These are phyloP conservation scores for Festucalex cinctus DNA, from an alignment of 2,113 vertebrate species.

Conservation along the genomic window DNA sequence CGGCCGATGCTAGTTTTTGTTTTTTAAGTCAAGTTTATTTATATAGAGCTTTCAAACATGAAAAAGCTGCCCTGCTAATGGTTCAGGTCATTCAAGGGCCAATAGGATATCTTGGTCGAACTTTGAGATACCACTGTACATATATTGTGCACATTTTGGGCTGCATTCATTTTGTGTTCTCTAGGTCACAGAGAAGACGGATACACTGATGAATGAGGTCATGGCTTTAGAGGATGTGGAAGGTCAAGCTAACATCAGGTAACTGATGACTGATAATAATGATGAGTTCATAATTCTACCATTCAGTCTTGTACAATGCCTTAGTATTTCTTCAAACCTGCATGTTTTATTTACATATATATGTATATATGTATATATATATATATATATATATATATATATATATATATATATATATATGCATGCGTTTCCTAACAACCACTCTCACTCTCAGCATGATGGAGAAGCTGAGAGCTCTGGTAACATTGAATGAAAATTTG, in stretches of 20 bases:
- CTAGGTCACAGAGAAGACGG: slow-evolving; percentile 62
- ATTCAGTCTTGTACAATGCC: not conserved
- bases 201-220: slow-evolving; percentile 80
- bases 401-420: too few relatives aligned
- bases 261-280: slow-evolving; percentile 6
- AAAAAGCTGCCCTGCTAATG: too few relatives aligned
- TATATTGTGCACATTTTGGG: not conserved
- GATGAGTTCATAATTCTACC: not conserved
- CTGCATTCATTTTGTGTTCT: slow-evolving; percentile 1
- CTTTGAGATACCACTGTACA: too few relatives aligned
- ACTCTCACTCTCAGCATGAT: slow-evolving; percentile 70
- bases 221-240: slow-evolving; percentile 80
- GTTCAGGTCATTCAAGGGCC: too few relatives aligned
- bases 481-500: slow-evolving; percentile 91
- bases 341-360: too few relatives aligned
- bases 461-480: slow-evolving; percentile 83
- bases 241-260: slow-evolving; percentile 84
- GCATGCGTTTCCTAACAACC: not conserved
- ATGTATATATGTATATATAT: too few relatives aligned
- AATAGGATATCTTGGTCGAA: too few relatives aligned
- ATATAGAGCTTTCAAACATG: too few relatives aligned
- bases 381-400: too few relatives aligned
- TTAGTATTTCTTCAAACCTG: too few relatives aligned
- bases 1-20: too few relatives aligned
- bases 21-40: too few relatives aligned